Base-by-base conservation (phyloP, 2,888 invertebrate genomes). In the Drosophila meridionalis region DNA sequence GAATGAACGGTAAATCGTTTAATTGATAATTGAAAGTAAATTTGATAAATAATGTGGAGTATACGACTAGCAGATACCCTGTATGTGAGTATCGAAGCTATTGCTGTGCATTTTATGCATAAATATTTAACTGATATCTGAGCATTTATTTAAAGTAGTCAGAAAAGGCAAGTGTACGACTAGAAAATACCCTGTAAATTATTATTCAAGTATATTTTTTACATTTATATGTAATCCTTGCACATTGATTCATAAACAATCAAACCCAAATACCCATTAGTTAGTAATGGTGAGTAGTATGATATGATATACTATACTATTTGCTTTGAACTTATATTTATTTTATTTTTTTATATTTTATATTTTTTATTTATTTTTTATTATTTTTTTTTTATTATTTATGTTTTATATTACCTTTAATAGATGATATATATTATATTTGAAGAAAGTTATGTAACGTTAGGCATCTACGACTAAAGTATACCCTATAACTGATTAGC, bases 31-130 rank as follows among this genome's bases (percentile, higher is more conserved):
- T 52, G 52, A 20, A 12, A 34, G 1, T 12, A 6, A 11, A 11
- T 20, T 34, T 34, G 6, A n/a, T 34, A 3, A 30, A 9, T 9
- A 4, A 14, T 2, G 3, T 6, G 3, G 1, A 26, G 12, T 32
- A n/a, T 50, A 1, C 9, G 32, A 32, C 50, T 32, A 11, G 7
- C 9, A n/a, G 32, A 50, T n/a, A 50, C 32, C 50, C 50, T 50
- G n/a, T n/a, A n/a, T n/a, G 2, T 14, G 8, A 0, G 4, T 14
- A 9, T 4, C 0, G 30, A 2, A n/a, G n/a, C 4, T 0, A 4
- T 0, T 0, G 8, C 8, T 30, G 8, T 2, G 0, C 7, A n/a
- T 32, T 30, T 32, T 0, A 8, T 32, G 14, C 7, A 28, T 1
- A 14, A 7, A 7, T 14, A 47, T 28, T 28, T 47, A 8, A 0